Conservation (phyloP, 1,140 invertebrate species). For the Zaprionus lachaisei region DNA sequence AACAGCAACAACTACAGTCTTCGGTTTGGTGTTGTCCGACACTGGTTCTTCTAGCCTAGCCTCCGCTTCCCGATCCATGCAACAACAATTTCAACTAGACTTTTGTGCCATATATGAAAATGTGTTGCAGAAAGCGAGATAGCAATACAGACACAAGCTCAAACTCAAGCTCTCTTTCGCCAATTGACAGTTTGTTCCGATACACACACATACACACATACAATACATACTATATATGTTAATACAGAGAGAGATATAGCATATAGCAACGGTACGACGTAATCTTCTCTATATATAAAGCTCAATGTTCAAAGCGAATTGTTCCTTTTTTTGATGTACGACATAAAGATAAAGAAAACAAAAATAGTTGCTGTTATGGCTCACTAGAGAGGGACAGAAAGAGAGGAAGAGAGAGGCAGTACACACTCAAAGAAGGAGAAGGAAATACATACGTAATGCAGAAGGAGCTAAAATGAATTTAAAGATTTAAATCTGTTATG, state of each 20-base stretch:
- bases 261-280: conserved; percentile 32
- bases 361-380: conserved; percentile 39
- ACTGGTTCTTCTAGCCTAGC: conserved; percentile 26
- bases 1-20: conserved; percentile 11
- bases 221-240: conserved; percentile 20
- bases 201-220: conserved; percentile 22
- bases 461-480: conserved; percentile 35
- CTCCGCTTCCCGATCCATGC: conserved; percentile 21
- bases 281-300: conserved; percentile 58
- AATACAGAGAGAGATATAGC: conserved; percentile 16
- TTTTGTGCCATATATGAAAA: conserved; percentile 76
- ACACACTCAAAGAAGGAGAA: too few species aligned
- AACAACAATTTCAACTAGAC: conserved; percentile 56
- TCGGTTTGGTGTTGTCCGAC: conserved; percentile 60
- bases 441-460: conserved; percentile 42
- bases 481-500: conserved; percentile 39
- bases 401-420: too few species aligned
- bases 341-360: conserved; percentile 37
- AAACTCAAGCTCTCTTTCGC: conserved; percentile 6
- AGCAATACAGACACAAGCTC: conserved; percentile 42
- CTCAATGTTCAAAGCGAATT: conserved; percentile 82
- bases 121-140: conserved; percentile 56
- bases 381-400: conserved; percentile 15
- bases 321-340: conserved; percentile 75
- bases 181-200: conserved; percentile 14